phyloP scores from a whole-genome alignment of 2,113 vertebrate genomes.

The Myiagra hebetior region DNA sequence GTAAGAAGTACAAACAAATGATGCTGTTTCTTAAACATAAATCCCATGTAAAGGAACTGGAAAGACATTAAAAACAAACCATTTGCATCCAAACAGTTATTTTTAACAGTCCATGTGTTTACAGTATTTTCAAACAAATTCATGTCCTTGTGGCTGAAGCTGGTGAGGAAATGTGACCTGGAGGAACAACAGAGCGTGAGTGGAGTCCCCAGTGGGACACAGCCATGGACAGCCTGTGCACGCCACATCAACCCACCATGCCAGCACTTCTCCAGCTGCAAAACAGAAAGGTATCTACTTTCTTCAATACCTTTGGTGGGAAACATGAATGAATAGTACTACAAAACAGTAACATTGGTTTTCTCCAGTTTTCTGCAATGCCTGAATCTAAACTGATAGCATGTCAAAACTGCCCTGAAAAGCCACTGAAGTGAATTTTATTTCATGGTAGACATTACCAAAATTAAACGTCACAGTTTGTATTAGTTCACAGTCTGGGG shows the following conservation, averaged over 20 bases:
- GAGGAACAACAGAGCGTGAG: not conserved
- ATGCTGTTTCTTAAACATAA: slow-evolving; percentile 12
- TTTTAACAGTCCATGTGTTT: slow-evolving; percentile 30
- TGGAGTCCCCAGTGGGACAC: not conserved
- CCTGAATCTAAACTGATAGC: not conserved
- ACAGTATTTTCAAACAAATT: slow-evolving; percentile 30
- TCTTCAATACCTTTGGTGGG: not conserved
- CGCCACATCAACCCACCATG: fast-evolving
- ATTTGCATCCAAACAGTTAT: slow-evolving; percentile 36
- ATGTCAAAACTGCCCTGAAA: not conserved
- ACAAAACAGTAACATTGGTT: not conserved
- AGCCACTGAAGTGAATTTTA: not conserved
- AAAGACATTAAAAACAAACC: slow-evolving; percentile 35
- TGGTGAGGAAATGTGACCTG: not conserved
- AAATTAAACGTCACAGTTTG: not conserved
- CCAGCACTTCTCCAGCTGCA: not conserved
- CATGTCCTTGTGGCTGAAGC: not conserved
- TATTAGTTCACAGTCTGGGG: not conserved
- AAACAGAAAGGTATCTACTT: not conserved
- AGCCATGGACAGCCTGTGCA: not conserved
- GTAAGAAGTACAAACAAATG: slow-evolving; percentile 40
- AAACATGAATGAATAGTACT: not conserved
- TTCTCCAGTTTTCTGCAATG: not conserved
- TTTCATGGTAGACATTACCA: not conserved
- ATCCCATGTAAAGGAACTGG: not conserved